Evolutionary conservation across 2,888 invertebrate genomes (phyloP).

Genomic region (Kuschelorhynchus macadamiae): DNA sequence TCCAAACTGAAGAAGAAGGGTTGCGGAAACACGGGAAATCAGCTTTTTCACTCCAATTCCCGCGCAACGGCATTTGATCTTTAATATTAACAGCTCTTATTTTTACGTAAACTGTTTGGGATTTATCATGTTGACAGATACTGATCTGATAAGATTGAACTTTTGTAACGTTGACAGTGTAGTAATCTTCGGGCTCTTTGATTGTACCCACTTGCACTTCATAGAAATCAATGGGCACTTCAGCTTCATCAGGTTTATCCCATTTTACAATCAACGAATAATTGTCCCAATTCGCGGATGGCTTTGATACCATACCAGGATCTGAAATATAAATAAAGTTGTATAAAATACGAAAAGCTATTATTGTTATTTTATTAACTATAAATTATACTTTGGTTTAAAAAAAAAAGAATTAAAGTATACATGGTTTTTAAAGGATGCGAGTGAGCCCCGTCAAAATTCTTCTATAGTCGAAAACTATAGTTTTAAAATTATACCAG

Average conservation of each 20-base stretch:
- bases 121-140: conserved; percentile 31
- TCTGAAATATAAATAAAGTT: conserved; percentile 33
- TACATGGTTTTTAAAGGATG: too few relatives aligned
- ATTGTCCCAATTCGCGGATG: conserved; percentile 35
- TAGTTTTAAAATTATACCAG: too few relatives aligned
- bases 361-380: neutral
- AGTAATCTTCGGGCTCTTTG: conserved; percentile 23
- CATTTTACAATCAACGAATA: conserved; percentile 64
- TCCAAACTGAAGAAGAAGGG: conserved; percentile 46
- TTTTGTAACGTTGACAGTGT: conserved; percentile 41
- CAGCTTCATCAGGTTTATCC: conserved; percentile 67
- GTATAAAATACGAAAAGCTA: neutral
- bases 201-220: conserved; percentile 64
- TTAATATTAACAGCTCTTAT: conserved; percentile 65
- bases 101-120: conserved; percentile 51
- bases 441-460: too few relatives aligned
- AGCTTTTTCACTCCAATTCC: conserved; percentile 64
- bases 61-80: conserved; percentile 55
- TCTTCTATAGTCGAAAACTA: too few relatives aligned
- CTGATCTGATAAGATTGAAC: conserved; percentile 14
- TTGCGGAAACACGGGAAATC: conserved; percentile 57
- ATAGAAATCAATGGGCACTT: conserved; percentile 70
- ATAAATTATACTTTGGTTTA: too few relatives aligned
- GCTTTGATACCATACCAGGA: conserved; percentile 30
- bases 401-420: too few relatives aligned